Evolutionary conservation across 2,113 vertebrate genomes (phyloP).

Genomic region (Hystrix brachyura): DNA sequence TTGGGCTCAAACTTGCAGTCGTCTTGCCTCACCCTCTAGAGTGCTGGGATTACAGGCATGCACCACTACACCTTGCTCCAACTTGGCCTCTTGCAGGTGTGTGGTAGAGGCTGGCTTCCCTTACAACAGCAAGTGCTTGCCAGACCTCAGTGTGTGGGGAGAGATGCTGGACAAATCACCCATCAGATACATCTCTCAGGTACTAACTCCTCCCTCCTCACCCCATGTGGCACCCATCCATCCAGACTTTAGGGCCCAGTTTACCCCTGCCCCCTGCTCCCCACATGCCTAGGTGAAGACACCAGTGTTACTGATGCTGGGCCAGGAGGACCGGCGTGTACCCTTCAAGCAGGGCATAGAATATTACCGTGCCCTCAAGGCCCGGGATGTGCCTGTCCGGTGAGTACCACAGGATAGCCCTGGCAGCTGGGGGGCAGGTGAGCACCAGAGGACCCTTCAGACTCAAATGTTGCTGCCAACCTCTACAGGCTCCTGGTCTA

Average conservation of each 20-base stretch:
- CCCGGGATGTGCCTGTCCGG: slow-evolving; percentile 91
- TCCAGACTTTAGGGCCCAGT: background rate
- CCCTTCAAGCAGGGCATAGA: slow-evolving; percentile 96
- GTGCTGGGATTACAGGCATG: background rate
- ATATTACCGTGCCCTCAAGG: slow-evolving; percentile 95
- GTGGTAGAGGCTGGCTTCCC: slow-evolving; percentile 91
- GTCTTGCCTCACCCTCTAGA: background rate
- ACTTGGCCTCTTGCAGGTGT: slow-evolving; percentile 89
- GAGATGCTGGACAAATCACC: slow-evolving; percentile 95
- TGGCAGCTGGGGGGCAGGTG: background rate
- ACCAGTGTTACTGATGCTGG: slow-evolving; percentile 93
- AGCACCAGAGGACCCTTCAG: background rate
- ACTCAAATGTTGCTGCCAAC: background rate
- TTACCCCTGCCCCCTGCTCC: background rate
- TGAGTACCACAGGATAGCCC: slow-evolving; percentile 84
- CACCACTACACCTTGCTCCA: background rate
- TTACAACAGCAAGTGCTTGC: slow-evolving; percentile 88
- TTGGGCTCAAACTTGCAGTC: background rate
- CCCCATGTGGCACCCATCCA: background rate
- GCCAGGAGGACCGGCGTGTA: slow-evolving; percentile 95
- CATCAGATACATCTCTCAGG: slow-evolving; percentile 90
- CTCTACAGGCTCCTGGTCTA: slow-evolving; percentile 94
- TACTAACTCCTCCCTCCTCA: slow-evolving; percentile 67
- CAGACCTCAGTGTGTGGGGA: slow-evolving; percentile 88
- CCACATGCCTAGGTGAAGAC: slow-evolving; percentile 91